These are phyloP conservation scores for Ammodytes marinus DNA, from an alignment of 2,113 vertebrate genomes.

Conservation along the genomic window DNA sequence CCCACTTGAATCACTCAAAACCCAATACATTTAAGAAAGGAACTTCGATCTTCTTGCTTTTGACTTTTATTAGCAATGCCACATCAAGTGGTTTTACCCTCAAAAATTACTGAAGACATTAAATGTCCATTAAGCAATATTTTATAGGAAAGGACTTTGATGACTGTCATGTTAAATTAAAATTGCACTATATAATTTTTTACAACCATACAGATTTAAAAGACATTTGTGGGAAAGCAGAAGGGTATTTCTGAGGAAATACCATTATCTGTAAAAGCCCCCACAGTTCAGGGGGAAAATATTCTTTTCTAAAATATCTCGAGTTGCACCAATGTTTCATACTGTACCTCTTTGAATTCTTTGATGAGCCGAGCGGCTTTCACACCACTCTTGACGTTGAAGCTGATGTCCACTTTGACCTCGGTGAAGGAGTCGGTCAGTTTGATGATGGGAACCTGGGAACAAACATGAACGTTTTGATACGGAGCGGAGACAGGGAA, in stretches of 20 bases:
- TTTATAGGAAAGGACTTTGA: not conserved
- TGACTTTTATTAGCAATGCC: not conserved
- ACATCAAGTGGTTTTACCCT: not conserved
- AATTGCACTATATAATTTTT: not conserved
- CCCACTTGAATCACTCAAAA: not conserved
- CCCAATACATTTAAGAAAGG: not conserved
- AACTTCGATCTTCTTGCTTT: not conserved
- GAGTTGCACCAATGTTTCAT: not conserved
- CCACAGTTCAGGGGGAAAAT: not conserved
- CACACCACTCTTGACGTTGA: conserved; percentile 97
- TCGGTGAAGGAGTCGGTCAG: conserved; percentile 97
- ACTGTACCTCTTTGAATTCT: conserved; percentile 95
- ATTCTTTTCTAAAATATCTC: not conserved
- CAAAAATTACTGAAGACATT: not conserved
- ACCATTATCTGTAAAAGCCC: not conserved
- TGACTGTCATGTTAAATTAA: not conserved
- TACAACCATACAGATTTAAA: not conserved
- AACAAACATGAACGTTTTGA: conserved; percentile 12
- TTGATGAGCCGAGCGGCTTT: conserved; percentile 97
- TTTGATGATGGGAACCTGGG: conserved; percentile 98
- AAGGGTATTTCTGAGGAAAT: not conserved
- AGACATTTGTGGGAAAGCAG: not conserved
- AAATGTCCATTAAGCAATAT: not conserved
- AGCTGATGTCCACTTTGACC: conserved; percentile 99
- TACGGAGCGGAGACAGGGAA: not conserved